These are phyloP conservation scores for Netelia virgata DNA, from an alignment of 2,888 invertebrate genomes.

Conservation along the genomic window DNA sequence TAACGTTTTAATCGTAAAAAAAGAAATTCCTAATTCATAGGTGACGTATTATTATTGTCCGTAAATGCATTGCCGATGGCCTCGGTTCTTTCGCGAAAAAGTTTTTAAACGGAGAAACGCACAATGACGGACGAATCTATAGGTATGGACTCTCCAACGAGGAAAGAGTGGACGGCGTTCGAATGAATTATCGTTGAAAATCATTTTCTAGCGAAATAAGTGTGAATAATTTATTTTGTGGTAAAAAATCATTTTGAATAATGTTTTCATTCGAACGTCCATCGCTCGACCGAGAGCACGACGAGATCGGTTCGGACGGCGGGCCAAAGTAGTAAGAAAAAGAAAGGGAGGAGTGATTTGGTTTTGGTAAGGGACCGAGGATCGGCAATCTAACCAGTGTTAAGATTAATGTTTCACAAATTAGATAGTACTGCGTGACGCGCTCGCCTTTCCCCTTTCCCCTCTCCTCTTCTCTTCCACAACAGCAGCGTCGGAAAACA, in stretches of 20 bases:
- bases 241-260: not conserved
- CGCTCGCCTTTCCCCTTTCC: slow-evolving; percentile 4
- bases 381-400: slow-evolving; percentile 63
- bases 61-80: slow-evolving; percentile 49
- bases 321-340: not conserved
- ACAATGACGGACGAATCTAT: not conserved
- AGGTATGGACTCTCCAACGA: not conserved
- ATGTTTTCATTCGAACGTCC: not conserved
- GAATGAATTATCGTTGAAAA: slow-evolving; percentile 12
- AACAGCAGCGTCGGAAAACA: too few species aligned
- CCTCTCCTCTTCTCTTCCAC: not conserved
- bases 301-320: not conserved
- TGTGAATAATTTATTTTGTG: not conserved
- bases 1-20: slow-evolving; percentile 78
- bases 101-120: not conserved
- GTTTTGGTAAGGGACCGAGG: slow-evolving; percentile 49
- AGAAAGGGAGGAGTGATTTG: not conserved
- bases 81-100: slow-evolving; percentile 28
- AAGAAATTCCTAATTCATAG: slow-evolving; percentile 62
- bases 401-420: slow-evolving; percentile 69
- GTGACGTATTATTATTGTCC: slow-evolving; percentile 61
- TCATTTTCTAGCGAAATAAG: not conserved
- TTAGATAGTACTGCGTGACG: slow-evolving; percentile 64
- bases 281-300: not conserved
- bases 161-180: not conserved